A percentile compares a stretch with the other conserved stretches of the same genome.
phyloP scores from a whole-genome alignment of 30 jellyfish, hydroid and myxozoan species.

The Nemopilema nomurai region DNA sequence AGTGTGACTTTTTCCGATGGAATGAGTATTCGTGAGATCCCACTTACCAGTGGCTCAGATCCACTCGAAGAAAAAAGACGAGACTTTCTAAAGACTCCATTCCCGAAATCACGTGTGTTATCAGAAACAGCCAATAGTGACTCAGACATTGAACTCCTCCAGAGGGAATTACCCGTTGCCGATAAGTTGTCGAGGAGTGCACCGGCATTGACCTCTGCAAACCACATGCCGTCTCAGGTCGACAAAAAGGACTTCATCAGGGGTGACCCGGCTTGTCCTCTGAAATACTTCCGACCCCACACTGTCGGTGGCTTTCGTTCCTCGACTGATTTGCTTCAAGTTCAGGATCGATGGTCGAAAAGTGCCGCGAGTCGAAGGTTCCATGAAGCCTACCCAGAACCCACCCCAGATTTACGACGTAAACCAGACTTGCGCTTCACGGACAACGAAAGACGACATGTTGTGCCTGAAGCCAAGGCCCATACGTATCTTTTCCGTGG shows the following conservation, averaged over 20 bases:
- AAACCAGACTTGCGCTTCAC: constrained; percentile 79
- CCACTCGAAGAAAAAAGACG: not conserved
- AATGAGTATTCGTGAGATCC: constrained; percentile 66
- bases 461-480: constrained; percentile 68
- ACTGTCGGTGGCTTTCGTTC: constrained; percentile 61
- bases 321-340: constrained; percentile 49
- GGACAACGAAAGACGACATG: constrained; percentile 61
- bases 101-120: constrained; percentile 2
- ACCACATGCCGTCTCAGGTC: constrained; percentile 68
- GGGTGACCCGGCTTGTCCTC: constrained; percentile 62
- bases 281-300: constrained; percentile 51
- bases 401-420: constrained; percentile 75
- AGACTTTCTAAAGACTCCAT: constrained; percentile 33
- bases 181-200: constrained; percentile 7
- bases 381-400: constrained; percentile 63
- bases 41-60: constrained; percentile 55
- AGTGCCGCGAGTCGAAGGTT: constrained; percentile 67
- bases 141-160: not conserved
- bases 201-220: constrained; percentile 29
- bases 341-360: constrained; percentile 63
- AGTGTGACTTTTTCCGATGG: constrained; percentile 82
- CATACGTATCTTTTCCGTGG: constrained; percentile 67
- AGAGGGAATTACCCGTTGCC: constrained; percentile 1
- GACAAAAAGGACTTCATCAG: not conserved
- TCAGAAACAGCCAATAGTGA: constrained; percentile 12